Evolutionary conservation across 2,888 invertebrate species (phyloP).

Genomic region (Eutolmus rufibarbis): DNA sequence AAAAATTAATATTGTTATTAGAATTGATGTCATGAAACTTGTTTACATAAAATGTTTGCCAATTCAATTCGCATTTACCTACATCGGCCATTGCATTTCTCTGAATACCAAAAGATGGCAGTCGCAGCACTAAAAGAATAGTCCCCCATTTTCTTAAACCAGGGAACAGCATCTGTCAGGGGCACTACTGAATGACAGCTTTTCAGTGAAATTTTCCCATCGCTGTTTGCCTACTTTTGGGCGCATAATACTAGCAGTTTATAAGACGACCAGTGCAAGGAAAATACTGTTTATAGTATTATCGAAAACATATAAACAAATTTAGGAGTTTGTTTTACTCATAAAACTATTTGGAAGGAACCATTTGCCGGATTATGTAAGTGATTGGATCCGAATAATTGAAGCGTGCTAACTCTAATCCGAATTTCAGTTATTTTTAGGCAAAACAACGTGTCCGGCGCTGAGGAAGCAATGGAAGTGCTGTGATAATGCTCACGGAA

Average conservation of each 20-base stretch:
- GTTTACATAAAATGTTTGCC: background rate
- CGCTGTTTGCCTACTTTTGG: background rate
- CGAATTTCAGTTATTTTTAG: constrained; percentile 3
- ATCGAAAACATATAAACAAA: background rate
- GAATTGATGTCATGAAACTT: too few relatives aligned
- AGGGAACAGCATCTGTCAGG: background rate
- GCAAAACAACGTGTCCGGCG: background rate
- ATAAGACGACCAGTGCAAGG: background rate
- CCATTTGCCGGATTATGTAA: background rate
- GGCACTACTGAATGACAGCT: background rate
- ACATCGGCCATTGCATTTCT: background rate
- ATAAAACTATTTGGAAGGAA: background rate
- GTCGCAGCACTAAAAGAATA: background rate
- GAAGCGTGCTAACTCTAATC: background rate
- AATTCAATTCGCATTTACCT: background rate
- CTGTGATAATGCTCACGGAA: background rate
- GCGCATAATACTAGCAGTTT: background rate
- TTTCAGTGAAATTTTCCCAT: background rate
- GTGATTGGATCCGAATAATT: background rate
- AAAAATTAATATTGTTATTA: too few relatives aligned
- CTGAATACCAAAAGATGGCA: background rate
- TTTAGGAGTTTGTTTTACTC: background rate
- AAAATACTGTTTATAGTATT: background rate
- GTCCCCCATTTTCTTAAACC: background rate
- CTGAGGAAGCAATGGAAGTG: background rate